Evolutionary conservation across 2,797 vertebrate genomes (phyloP).

Genomic region (Graptemys geographica): DNA sequence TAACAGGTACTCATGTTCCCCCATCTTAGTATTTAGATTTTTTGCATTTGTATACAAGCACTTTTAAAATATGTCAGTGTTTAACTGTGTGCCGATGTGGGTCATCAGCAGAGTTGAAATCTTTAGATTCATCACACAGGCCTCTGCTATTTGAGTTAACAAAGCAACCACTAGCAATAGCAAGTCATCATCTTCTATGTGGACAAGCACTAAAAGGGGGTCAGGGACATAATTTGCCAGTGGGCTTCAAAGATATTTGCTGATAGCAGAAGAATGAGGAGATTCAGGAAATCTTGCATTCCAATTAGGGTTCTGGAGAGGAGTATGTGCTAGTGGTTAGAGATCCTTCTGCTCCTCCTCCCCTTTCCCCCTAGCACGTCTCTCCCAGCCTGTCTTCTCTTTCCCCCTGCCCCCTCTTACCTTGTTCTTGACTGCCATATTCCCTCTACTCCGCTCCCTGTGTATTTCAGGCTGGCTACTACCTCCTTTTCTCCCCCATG

Average conservation of each 20-base stretch:
- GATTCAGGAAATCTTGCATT: neutral
- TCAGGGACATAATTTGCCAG: too few species aligned
- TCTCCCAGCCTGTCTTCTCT: neutral
- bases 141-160: neutral
- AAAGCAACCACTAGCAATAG: neutral
- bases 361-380: neutral
- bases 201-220: neutral
- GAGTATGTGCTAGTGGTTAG: neutral
- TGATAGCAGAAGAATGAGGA: neutral
- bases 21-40: neutral
- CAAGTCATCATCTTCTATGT: neutral
- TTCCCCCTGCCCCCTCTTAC: neutral
- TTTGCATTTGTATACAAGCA: neutral
- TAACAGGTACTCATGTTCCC: neutral
- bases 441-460: neutral
- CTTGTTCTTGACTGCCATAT: neutral
- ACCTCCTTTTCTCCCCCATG: neutral
- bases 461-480: neutral
- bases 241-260: neutral
- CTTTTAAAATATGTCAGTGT: neutral
- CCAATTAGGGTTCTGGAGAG: neutral
- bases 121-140: neutral
- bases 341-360: neutral
- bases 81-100: neutral
- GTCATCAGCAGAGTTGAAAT: neutral